These are phyloP conservation scores for Caenorhabditis sp. DNA, from an alignment of 2,888 invertebrate genomes.

Conservation along the genomic window DNA sequence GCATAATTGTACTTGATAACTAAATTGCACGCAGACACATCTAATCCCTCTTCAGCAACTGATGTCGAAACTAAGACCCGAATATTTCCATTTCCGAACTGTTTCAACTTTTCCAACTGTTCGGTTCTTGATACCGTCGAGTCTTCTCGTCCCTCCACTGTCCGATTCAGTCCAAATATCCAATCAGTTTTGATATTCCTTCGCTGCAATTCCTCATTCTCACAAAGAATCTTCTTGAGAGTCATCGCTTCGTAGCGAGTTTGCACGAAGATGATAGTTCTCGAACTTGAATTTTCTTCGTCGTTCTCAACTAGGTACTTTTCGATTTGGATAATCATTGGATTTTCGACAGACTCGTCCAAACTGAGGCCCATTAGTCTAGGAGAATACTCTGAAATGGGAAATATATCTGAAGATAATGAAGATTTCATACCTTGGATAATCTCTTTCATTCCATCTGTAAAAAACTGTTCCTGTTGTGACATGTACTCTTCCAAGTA, in stretches of 20 bases:
- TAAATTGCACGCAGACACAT: conserved; percentile 73
- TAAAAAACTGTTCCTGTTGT: background rate
- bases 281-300: conserved; percentile 47
- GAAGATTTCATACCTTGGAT: conserved; percentile 26
- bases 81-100: conserved; percentile 49
- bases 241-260: conserved; percentile 64
- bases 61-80: conserved; percentile 73
- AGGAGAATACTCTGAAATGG: conserved; percentile 14
- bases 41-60: conserved; percentile 77
- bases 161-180: conserved; percentile 52
- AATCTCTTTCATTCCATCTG: conserved; percentile 4
- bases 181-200: conserved; percentile 46
- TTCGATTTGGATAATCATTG: conserved; percentile 42
- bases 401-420: background rate
- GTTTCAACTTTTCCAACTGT: conserved; percentile 52
- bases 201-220: conserved; percentile 10
- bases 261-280: conserved; percentile 71
- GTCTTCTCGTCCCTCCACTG: conserved; percentile 38
- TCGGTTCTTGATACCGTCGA: conserved; percentile 29
- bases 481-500: conserved; percentile 43
- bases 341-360: conserved; percentile 13
- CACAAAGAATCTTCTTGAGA: conserved; percentile 57
- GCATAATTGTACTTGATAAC: conserved; percentile 78
- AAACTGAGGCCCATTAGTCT: background rate
- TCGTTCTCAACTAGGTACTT: conserved; percentile 25